phyloP scores from a whole-genome alignment of 2,113 vertebrate genomes.

The Meleagris gallopavo region DNA sequence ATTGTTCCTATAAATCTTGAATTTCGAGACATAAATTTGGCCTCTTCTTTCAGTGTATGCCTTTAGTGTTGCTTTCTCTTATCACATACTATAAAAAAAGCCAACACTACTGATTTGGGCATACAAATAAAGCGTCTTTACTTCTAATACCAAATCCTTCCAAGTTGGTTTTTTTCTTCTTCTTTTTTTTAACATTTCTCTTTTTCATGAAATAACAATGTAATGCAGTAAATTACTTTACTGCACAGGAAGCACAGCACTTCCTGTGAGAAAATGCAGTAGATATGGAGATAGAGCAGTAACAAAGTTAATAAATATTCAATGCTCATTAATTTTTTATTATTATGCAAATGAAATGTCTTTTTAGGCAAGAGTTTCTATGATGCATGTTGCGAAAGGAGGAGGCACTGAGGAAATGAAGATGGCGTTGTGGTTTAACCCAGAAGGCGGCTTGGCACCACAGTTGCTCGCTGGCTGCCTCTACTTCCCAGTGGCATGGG shows the following conservation, averaged over 20 bases:
- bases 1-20: background rate
- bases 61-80: background rate
- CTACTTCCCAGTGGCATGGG: too few species aligned
- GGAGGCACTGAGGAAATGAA: background rate
- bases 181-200: background rate
- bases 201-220: background rate
- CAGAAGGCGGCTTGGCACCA: background rate
- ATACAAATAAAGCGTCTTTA: background rate
- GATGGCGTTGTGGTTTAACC: background rate
- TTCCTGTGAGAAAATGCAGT: background rate
- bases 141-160: background rate
- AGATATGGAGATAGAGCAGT: background rate
- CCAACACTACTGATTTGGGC: background rate
- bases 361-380: background rate
- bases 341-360: background rate
- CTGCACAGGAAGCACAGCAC: background rate
- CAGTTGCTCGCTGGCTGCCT: too few species aligned
- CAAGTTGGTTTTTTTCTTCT: background rate
- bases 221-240: background rate
- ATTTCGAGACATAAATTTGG: background rate
- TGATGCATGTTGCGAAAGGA: background rate
- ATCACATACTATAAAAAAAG: accelerated
- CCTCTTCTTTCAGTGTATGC: background rate
- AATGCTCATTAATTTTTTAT: background rate
- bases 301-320: background rate